These are phyloP conservation scores for Pogoniulus pusillus DNA, from an alignment of 2,797 vertebrate species.

Conservation along the genomic window DNA sequence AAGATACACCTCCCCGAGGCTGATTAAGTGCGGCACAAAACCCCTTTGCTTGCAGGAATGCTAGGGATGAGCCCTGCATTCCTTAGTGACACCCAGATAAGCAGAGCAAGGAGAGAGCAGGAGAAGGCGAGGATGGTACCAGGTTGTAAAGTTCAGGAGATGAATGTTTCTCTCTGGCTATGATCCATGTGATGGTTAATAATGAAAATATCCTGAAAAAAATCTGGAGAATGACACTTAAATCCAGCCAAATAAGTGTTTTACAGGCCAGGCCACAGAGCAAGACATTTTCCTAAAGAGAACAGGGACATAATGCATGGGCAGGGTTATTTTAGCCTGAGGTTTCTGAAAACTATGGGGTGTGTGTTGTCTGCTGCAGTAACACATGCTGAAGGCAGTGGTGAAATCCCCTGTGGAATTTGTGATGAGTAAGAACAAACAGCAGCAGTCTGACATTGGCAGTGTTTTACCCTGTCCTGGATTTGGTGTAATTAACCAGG, in stretches of 20 bases:
- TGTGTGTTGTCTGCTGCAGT: not conserved
- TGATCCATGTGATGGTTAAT: not conserved
- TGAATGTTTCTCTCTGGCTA: not conserved
- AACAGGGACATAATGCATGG: not conserved
- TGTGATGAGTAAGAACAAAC: not conserved
- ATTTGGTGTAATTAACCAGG: not conserved
- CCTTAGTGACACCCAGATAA: conserved; percentile 79
- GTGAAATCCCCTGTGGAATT: not conserved
- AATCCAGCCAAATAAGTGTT: not conserved
- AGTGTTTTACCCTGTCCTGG: not conserved
- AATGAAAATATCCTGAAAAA: not conserved
- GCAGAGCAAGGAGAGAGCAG: not conserved
- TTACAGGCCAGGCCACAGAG: not conserved
- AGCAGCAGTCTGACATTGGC: not conserved
- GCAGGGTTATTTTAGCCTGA: not conserved
- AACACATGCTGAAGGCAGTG: not conserved
- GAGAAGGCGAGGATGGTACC: conserved; percentile 73
- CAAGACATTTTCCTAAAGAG: not conserved
- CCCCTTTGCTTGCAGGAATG: conserved; percentile 49
- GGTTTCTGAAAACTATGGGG: not conserved
- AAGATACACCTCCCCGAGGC: not conserved
- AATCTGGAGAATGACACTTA: not conserved
- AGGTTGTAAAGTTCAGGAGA: conserved; percentile 62
- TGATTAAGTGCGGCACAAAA: conserved; percentile 35
- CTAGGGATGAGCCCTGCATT: conserved; percentile 66